Percentiles rank a stretch among this genome's conserved stretches.
Conservation (phyloP, 2,113 vertebrate species). For the Phodopus roborovskii region DNA sequence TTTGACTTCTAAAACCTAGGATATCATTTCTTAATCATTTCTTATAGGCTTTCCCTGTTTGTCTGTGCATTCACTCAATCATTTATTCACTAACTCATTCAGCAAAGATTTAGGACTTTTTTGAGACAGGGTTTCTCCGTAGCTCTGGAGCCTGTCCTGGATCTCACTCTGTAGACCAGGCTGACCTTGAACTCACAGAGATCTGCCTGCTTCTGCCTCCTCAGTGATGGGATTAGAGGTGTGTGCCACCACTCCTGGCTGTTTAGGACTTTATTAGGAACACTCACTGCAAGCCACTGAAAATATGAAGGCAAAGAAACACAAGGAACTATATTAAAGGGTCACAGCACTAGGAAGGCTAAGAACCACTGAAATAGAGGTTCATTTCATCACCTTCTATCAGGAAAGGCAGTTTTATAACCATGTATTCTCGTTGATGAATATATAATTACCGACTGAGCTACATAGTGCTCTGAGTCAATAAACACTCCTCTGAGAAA, state of each 20-base stretch:
- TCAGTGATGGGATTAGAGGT: too few relatives aligned
- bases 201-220: too few relatives aligned
- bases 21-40: background rate
- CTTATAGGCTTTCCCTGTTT: background rate
- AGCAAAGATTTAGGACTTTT: background rate
- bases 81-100: constrained; percentile 32
- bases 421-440: background rate
- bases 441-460: constrained; percentile 10
- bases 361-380: background rate
- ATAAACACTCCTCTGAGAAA: background rate
- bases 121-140: too few relatives aligned
- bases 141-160: too few relatives aligned
- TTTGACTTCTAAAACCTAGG: background rate
- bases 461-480: background rate
- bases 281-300: background rate
- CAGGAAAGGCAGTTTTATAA: background rate
- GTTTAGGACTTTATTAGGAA: background rate
- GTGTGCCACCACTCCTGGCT: too few relatives aligned
- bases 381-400: background rate
- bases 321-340: background rate
- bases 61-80: constrained; percentile 6
- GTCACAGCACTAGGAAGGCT: background rate
- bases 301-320: background rate
- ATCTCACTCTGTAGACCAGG: too few relatives aligned
- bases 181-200: too few relatives aligned